Percentiles rank a stretch among this genome's conserved stretches.
Conservation (phyloP, 2,113 vertebrate genomes). For the Pionites leucogaster region DNA sequence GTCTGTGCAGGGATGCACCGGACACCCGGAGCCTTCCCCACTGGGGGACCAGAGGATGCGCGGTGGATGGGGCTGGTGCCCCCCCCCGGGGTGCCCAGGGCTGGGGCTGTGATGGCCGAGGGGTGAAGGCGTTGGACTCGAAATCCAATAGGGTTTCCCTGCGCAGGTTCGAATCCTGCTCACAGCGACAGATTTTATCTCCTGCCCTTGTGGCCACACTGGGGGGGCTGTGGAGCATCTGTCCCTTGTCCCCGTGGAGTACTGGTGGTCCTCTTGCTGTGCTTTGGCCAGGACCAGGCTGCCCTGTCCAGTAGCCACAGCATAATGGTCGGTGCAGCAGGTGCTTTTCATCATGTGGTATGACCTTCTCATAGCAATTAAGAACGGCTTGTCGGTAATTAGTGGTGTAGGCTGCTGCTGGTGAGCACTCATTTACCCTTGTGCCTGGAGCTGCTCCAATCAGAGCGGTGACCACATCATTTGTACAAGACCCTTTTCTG, state of each 20-base stretch:
- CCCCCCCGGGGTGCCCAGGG: too few relatives aligned
- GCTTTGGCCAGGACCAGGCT: background rate
- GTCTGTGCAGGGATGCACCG: background rate
- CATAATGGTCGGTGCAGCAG: fast-evolving
- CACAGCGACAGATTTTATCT: background rate
- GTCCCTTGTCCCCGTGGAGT: background rate
- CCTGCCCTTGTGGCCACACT: fast-evolving
- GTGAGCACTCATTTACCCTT: background rate
- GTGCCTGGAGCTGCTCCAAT: background rate
- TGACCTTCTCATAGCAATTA: background rate
- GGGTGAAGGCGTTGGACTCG: background rate
- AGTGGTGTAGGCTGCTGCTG: background rate
- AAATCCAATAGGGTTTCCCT: background rate
- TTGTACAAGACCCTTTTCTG: background rate
- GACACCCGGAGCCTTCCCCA: background rate
- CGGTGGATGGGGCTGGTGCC: background rate
- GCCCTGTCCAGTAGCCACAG: fast-evolving
- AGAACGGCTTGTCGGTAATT: background rate
- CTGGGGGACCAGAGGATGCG: background rate
- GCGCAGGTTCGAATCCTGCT: background rate
- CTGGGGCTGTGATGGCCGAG: background rate
- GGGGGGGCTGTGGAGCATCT: background rate
- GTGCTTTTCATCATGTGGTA: background rate
- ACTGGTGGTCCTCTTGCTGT: background rate
- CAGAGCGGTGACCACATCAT: background rate